Conservation (phyloP, 2,113 vertebrate genomes). For the Ceuthmochares aereus region DNA sequence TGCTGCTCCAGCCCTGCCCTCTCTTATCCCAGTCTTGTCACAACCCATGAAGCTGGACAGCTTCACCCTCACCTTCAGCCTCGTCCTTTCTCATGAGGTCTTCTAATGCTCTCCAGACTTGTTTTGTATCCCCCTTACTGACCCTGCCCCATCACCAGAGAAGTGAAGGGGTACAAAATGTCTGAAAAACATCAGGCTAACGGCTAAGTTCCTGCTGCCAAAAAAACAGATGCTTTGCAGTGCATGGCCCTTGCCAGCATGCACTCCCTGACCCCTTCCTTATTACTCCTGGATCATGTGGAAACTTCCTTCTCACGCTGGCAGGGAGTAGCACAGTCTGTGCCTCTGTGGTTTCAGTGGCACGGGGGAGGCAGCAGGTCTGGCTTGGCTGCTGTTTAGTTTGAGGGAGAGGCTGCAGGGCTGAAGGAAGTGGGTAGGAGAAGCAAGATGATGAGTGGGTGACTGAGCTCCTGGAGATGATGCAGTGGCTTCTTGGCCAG, state of each 20-base stretch:
- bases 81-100: not conserved
- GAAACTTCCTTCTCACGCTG: slow-evolving; percentile 11
- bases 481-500: not conserved
- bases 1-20: fast-evolving
- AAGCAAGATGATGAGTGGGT: not conserved
- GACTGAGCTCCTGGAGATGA: not conserved
- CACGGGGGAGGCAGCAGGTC: not conserved
- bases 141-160: not conserved
- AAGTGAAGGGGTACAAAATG: not conserved
- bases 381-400: not conserved
- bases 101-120: not conserved
- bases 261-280: slow-evolving; percentile 14
- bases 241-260: not conserved
- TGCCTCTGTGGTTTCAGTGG: not conserved
- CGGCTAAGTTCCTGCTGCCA: not conserved
- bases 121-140: not conserved
- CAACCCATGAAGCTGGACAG: not conserved
- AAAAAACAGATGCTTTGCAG: not conserved
- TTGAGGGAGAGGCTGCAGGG: slow-evolving; percentile 41
- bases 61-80: not conserved
- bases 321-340: not conserved
- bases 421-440: not conserved
- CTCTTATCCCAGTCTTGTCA: not conserved
- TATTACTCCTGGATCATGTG: not conserved
- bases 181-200: not conserved